Evolutionary conservation across 2,888 invertebrate genomes (phyloP), one percentile per base, ranked within the genome.

Genomic region (Limnephilus lunatus): DNA sequence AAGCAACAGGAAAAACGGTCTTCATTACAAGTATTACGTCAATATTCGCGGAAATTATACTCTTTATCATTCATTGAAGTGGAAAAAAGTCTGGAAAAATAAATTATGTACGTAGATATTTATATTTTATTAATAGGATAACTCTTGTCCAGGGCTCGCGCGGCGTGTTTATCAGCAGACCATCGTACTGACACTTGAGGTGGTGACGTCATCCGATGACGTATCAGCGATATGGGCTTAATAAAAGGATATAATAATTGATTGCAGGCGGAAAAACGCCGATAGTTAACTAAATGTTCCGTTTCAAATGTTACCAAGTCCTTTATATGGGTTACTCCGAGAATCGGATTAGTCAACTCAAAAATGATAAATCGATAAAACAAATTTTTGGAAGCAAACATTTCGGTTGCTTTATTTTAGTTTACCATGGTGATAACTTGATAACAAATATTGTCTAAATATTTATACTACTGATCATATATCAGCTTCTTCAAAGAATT

Each of bases 131-230:
- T 53, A 19, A 53, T 68, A 25, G 7, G 68, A 68, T 68, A 68
- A 25, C 25, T 25, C 25, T 25, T 25, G 9, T 25, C 25, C 25
- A 68, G n/a, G 25, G 68, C n/a, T 68, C 25, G 68, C 7, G 68
- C 9, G 25, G 53, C 14, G 25, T 5, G 53, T 19, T 68, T 68
- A 68, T 68, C 68, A 25, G 68, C 68, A 68, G 68, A 68, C 68
- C 5, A 82, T 19, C 48, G 12, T 48, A 48, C 15, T 1, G 82
- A 82, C 31, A 31, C 82, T 82, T 82, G 82, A 82, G 32, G 82
- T 15, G 25, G 82, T 82, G 82, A 32, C 82, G 82, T 82, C 82
- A 82, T 82, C 14, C 82, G 15, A 31, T 82, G 82, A 82, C 82
- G 82, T 82, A 82, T 32, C 15, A 2, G 25, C 68, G 68, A 68